Conservation (phyloP, 2,113 vertebrate genomes). For the Rafetus swinhoei region DNA sequence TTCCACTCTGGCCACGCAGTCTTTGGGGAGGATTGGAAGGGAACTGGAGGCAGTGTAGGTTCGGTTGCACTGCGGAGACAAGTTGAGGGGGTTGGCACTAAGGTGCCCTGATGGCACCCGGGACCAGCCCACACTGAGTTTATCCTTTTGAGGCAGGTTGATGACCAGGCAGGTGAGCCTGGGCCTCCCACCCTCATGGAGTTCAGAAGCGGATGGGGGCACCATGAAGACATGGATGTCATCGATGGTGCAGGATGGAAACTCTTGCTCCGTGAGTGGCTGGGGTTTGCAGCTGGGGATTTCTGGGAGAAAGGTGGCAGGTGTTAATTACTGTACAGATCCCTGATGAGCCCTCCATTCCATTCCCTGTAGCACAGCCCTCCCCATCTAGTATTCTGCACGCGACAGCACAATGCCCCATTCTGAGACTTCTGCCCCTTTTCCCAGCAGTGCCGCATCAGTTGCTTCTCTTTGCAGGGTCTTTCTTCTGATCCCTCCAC, state of each 20-base stretch:
- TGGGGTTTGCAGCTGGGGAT: fast-evolving
- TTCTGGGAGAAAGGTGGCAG: background rate
- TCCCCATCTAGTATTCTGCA: background rate
- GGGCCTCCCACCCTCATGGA: conserved; percentile 13
- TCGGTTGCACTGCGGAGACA: background rate
- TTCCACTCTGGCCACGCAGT: conserved; percentile 4
- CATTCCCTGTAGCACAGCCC: too few species aligned
- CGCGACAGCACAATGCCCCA: too few species aligned
- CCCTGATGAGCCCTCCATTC: too few species aligned
- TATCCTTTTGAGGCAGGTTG: background rate
- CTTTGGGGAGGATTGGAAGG: background rate
- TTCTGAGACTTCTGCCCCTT: too few species aligned
- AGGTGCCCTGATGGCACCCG: fast-evolving
- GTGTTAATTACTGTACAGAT: background rate
- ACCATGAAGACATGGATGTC: background rate
- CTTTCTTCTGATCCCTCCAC: too few species aligned
- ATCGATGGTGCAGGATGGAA: conserved; percentile 48
- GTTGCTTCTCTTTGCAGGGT: too few species aligned
- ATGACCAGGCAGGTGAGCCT: conserved; percentile 56
- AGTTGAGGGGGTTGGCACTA: fast-evolving
- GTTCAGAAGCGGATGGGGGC: conserved; percentile 46
- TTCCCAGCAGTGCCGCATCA: too few species aligned
- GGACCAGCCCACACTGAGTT: background rate
- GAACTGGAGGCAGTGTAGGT: background rate
- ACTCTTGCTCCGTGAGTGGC: background rate